Conservation (phyloP, 2,797 vertebrate species). For the Lemur catta region DNA sequence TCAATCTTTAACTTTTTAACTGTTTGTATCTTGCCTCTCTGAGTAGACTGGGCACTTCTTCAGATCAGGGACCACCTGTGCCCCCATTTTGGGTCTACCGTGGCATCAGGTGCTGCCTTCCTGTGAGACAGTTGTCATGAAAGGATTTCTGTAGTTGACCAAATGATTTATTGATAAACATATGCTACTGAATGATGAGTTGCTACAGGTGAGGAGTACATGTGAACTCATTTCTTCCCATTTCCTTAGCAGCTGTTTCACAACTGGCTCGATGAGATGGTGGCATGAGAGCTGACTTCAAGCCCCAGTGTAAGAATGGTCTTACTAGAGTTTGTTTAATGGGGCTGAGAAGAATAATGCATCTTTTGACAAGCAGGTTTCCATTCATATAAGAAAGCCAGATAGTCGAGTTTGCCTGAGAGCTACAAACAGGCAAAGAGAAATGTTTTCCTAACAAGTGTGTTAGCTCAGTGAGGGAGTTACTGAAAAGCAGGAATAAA, state of each 20-base stretch:
- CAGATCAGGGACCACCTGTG: not conserved
- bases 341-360: not conserved
- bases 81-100: not conserved
- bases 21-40: not conserved
- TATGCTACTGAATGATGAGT: not conserved
- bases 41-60: not conserved
- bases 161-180: not conserved
- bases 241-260: slow-evolving; percentile 42
- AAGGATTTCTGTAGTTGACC: not conserved
- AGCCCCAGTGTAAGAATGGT: slow-evolving; percentile 48
- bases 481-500: slow-evolving; percentile 62
- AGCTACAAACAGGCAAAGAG: too few species aligned
- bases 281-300: slow-evolving; percentile 69
- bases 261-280: slow-evolving; percentile 8
- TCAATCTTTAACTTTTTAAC: not conserved
- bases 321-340: slow-evolving; percentile 41
- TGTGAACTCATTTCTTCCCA: not conserved
- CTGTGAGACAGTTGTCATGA: not conserved
- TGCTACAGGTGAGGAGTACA: not conserved
- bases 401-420: too few species aligned
- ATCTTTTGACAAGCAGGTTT: too few species aligned
- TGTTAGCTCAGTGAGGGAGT: not conserved
- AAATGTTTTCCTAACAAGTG: too few species aligned
- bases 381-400: too few species aligned
- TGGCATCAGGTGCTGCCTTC: not conserved